A percentile compares a stretch with the other conserved stretches of the same genome.
phyloP scores from a whole-genome alignment of 1,140 invertebrate species.

The Zaprionus ghesquierei region DNA sequence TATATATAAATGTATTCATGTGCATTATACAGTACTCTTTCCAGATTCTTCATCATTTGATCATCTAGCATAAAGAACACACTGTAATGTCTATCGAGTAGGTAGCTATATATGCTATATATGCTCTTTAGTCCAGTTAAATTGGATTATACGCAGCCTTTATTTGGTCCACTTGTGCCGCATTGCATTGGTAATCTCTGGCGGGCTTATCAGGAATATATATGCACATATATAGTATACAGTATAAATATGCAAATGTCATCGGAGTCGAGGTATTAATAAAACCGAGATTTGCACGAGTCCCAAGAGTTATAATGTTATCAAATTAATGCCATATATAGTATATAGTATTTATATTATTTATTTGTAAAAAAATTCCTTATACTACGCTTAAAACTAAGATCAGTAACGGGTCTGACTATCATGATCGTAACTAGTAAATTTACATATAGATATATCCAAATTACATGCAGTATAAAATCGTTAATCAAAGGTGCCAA shows the following conservation, averaged over 20 bases:
- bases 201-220: background rate
- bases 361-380: background rate
- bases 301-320: background rate
- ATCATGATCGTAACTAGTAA: background rate
- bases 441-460: slow-evolving; percentile 1
- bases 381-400: background rate
- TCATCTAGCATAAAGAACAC: too few species aligned
- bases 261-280: background rate
- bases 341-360: background rate
- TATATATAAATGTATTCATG: slow-evolving; percentile 14
- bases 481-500: slow-evolving; percentile 5
- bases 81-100: too few species aligned
- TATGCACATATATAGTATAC: background rate
- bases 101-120: too few species aligned
- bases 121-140: too few species aligned
- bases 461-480: slow-evolving; percentile 28
- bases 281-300: background rate
- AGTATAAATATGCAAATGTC: background rate
- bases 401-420: background rate
- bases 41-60: too few species aligned
- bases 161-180: too few species aligned
- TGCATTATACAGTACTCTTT: too few species aligned
- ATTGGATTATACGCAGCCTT: too few species aligned
- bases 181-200: too few species aligned
- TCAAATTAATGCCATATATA: background rate